Conservation (phyloP, 1,140 invertebrate genomes). For the Zaprionus africanus region DNA sequence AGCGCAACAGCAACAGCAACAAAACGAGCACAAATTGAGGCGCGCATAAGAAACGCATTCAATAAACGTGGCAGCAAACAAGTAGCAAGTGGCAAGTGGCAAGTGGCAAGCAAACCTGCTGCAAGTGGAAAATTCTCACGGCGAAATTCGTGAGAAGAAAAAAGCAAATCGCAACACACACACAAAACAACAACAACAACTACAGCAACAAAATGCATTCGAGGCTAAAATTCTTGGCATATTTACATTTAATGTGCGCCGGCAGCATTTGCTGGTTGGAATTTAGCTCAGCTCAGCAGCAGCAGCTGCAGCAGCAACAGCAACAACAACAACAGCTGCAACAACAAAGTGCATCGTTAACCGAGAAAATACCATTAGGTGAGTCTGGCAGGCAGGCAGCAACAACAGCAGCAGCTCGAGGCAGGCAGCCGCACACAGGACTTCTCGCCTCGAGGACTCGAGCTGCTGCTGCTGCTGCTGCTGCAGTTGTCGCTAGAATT, state of each 20-base stretch:
- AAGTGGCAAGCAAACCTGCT: slow-evolving; percentile 29
- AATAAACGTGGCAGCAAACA: slow-evolving; percentile 9
- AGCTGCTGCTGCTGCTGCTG: neutral
- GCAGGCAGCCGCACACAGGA: neutral
- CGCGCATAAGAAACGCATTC: slow-evolving; percentile 26
- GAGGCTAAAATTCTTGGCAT: slow-evolving; percentile 78
- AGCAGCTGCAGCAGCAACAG: slow-evolving; percentile 32
- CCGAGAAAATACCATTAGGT: slow-evolving; percentile 84
- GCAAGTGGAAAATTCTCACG: slow-evolving; percentile 43
- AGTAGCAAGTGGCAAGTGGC: slow-evolving; percentile 10
- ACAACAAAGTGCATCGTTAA: slow-evolving; percentile 71
- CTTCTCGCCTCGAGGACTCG: slow-evolving; percentile 15
- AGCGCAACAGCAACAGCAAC: neutral
- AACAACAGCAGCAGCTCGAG: slow-evolving; percentile 16
- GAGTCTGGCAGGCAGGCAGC: slow-evolving; percentile 63
- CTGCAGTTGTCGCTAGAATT: slow-evolving; percentile 64
- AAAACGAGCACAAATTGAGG: slow-evolving; percentile 34
- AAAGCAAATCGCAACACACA: neutral
- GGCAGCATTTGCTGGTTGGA: slow-evolving; percentile 69
- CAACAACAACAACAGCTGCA: slow-evolving; percentile 42
- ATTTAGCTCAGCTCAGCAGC: slow-evolving; percentile 67
- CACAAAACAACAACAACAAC: slow-evolving; percentile 8
- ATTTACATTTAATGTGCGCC: slow-evolving; percentile 82
- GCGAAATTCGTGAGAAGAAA: slow-evolving; percentile 30
- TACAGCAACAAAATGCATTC: slow-evolving; percentile 66